Base-by-base conservation (phyloP, 1,140 invertebrate species). In the Lepidurus arcticus region DNA sequence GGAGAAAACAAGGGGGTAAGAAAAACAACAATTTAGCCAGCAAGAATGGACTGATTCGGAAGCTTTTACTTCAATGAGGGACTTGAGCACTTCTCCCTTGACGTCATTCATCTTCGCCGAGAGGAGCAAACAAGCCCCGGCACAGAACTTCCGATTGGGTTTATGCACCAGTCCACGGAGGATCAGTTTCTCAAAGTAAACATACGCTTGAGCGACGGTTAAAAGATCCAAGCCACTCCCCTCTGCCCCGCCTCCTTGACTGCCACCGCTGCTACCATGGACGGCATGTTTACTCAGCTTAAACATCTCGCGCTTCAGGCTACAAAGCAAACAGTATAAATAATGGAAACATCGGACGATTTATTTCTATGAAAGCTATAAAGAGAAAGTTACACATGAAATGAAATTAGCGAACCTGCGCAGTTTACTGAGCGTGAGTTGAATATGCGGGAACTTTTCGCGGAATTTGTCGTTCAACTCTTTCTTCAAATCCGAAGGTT, bases 401-500 rank as follows among this genome's bases (percentile, higher is more conserved):
- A n/a, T 79, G 73, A 11, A 44, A 75, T 79, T 74, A 21, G 80
- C 81, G 80, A 88, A 96, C 94, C 94, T 97, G 85, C 96, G 88
- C 44, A 99, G 86, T 89, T 99, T 99, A 85, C 95, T 98, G n/a
- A 99, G 88, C 1, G 96, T 98, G 0, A 99, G 87, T 84, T 98
- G 93, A 80, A 98, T 92, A 81, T 95, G 90, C 1, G 97, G 97
- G 87, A 98, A 98, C 83, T 95, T 95, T 82, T 96, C 94, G 82
- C 90, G 90, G 83, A 99, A 99, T 86, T 98, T 98, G 83, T 98
- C 96, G 86, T 99, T 99, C 0, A 98, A 87, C 87, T 98, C 97
- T 85, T 96, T 97, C 84, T 98, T 98, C 77, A 99, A 86, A 86
- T 98, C 96, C n/a, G 94, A 93, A 42, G 96, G 95, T 82, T 94